Percentiles rank a stretch among this genome's conserved stretches.
phyloP scores from a whole-genome alignment of 2,888 invertebrate genomes.

The Ptychoptera contaminata region DNA sequence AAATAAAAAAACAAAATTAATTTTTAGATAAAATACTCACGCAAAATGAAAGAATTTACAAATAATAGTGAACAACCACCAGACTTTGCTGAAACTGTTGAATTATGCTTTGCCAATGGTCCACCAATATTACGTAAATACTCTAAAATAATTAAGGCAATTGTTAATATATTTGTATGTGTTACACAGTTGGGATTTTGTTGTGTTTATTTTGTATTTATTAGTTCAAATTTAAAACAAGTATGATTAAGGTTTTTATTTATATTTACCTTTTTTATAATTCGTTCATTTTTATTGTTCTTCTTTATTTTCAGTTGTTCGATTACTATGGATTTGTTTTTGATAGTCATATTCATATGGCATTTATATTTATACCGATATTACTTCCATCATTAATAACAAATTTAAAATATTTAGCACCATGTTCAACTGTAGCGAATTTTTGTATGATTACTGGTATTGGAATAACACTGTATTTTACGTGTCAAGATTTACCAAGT shows the following conservation, averaged over 20 bases:
- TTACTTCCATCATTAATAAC: conserved; percentile 58
- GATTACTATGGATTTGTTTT: conserved; percentile 44
- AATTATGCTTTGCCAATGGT: conserved; percentile 62
- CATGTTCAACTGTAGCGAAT: conserved; percentile 64
- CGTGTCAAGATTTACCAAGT: conserved; percentile 53
- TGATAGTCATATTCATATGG: conserved; percentile 57
- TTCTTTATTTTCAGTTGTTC: conserved; percentile 40
- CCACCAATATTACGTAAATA: conserved; percentile 45
- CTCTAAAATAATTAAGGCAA: conserved; percentile 44
- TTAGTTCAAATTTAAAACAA: conserved; percentile 70
- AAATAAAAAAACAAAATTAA: conserved; percentile 6
- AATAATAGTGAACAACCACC: conserved; percentile 41
- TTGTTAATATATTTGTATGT: conserved; percentile 77
- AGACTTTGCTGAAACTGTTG: conserved; percentile 71
- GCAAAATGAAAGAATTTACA: conserved; percentile 43
- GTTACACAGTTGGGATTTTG: conserved; percentile 97
- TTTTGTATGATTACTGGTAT: conserved; percentile 58
- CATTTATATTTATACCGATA: conserved; percentile 54
- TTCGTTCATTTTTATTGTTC: background rate
- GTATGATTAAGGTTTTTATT: conserved; percentile 29
- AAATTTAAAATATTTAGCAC: conserved; percentile 59
- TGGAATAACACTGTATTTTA: conserved; percentile 51
- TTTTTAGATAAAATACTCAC: conserved; percentile 49
- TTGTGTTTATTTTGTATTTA: conserved; percentile 92
- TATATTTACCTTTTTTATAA: too few species aligned